Conservation (phyloP, 2,113 vertebrate genomes). For the Eonycteris spelaea region DNA sequence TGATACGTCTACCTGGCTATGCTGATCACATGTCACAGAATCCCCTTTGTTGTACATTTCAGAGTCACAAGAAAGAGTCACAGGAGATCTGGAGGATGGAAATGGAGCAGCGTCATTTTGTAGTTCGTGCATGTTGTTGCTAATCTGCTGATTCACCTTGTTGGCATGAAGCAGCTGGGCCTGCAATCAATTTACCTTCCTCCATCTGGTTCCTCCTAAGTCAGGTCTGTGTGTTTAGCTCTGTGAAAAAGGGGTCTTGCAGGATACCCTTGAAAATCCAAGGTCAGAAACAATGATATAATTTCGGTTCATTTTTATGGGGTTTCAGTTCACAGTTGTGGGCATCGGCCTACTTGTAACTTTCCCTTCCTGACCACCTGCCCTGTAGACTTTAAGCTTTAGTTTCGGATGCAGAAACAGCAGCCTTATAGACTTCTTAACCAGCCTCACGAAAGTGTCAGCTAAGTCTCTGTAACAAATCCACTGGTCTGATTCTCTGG, state of each 20-base stretch:
- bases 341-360: background rate
- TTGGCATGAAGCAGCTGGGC: background rate
- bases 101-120: background rate
- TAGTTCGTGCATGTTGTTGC: background rate
- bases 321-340: background rate
- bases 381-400: background rate
- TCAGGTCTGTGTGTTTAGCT: background rate
- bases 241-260: background rate
- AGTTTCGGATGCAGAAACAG: background rate
- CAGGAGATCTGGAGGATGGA: no score
- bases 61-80: background rate
- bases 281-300: background rate
- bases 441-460: background rate
- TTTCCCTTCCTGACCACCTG: background rate
- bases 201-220: background rate
- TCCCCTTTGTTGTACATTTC: background rate
- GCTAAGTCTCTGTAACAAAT: background rate
- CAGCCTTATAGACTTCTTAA: background rate
- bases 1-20: background rate
- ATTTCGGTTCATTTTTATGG: background rate
- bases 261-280: background rate
- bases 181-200: background rate
- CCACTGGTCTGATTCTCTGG: background rate
- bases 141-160: background rate
- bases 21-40: background rate